Evolutionary conservation across 1,140 invertebrate genomes (phyloP).

Genomic region (Caerostris extrusa): DNA sequence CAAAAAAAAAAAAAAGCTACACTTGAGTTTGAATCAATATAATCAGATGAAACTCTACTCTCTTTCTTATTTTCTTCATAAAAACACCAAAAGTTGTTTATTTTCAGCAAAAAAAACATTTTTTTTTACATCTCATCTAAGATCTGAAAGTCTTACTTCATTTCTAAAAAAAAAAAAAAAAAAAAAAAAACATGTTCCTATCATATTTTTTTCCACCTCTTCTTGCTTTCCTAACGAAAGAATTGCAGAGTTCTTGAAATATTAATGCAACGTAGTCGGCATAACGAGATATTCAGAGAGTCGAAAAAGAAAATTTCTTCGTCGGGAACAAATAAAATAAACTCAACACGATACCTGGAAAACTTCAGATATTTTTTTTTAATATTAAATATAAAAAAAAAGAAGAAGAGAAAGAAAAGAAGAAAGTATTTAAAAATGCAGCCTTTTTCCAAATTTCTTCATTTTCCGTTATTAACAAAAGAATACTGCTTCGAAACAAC

Average conservation of each 20-base stretch:
- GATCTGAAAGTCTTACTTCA: neutral
- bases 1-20: neutral
- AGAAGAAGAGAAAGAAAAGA: neutral
- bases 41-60: neutral
- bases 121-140: neutral
- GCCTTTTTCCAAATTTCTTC: neutral
- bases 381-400: constrained; percentile 1
- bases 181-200: neutral
- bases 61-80: neutral
- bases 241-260: constrained; percentile 22
- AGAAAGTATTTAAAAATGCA: neutral
- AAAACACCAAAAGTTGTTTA: neutral
- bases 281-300: neutral
- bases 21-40: constrained; percentile 5
- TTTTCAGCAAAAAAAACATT: neutral
- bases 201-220: neutral
- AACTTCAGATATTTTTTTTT: neutral
- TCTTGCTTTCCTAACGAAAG: neutral
- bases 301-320: neutral
- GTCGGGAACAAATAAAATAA: constrained; percentile 13
- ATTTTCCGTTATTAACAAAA: neutral
- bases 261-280: constrained; percentile 10
- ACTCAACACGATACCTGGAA: constrained; percentile 33
- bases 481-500: neutral
- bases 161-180: neutral